Evolutionary conservation across 2,888 invertebrate genomes (phyloP).

Genomic region (Diaprepes abbreviatus): DNA sequence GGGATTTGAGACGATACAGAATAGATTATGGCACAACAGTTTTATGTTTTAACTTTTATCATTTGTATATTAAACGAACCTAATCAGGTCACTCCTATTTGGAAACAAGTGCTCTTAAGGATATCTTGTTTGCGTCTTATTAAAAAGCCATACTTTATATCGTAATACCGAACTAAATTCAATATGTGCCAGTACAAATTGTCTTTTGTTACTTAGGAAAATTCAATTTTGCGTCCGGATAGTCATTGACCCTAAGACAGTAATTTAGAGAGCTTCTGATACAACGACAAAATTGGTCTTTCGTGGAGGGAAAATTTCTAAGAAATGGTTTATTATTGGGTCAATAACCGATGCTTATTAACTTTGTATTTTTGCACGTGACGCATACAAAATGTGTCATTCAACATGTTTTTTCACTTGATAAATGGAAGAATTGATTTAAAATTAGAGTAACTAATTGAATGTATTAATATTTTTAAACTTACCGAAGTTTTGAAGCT

Average conservation of each 20-base stretch:
- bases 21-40: no score
- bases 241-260: constrained; percentile 27
- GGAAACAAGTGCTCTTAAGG: no score
- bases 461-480: no score
- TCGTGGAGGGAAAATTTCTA: constrained; percentile 2
- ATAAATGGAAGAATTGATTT: no score
- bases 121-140: neutral
- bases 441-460: no score
- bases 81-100: no score
- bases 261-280: constrained; percentile 30
- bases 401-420: no score
- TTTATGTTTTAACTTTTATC: neutral
- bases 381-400: no score
- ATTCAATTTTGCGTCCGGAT: constrained; percentile 22
- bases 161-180: neutral
- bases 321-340: constrained; percentile 14
- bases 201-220: constrained; percentile 15
- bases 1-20: no score
- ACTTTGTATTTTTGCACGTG: neutral
- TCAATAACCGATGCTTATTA: constrained; percentile 8
- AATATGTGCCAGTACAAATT: constrained; percentile 10
- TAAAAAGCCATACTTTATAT: constrained; percentile 15
- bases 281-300: constrained; percentile 21
- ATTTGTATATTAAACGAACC: no score
- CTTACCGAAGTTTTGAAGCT: no score